Base-by-base conservation (phyloP, 2,113 vertebrate genomes). In the Tetrax tetrax region DNA sequence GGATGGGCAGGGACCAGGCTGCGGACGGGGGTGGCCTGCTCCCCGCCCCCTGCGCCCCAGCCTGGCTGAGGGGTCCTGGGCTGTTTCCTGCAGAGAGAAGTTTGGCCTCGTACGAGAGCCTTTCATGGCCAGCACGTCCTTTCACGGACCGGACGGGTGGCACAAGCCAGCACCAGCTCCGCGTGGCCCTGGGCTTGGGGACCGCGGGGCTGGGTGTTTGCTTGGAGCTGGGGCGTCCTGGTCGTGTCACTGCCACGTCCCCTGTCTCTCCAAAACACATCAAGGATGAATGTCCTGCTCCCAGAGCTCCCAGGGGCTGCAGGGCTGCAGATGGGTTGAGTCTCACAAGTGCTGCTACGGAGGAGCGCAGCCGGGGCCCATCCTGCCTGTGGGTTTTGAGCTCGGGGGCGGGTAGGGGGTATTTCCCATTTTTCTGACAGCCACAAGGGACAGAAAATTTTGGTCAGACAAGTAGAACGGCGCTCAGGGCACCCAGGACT, bases 71-170 rank as follows among this genome's bases (percentile, higher is more conserved):
- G 43, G 47, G 14, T 18, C 37, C 87, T 5, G 70, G 64, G 83
- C 41, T 81, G 65, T 18, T 48, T 14, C 57, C 63, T 86, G 43
- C 63, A 38, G 38, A 35, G 45, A 12, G 47, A 72, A 41, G 31
- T 77, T 64, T 53, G 54, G 59, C 9, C 80, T 70, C 2, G 1
- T 10, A 1, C 1, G 2, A 64, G 66, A 68, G 18, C 3, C 14
- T 29, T 64, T 61, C 0, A n/a, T n/a, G n/a, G n/a, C n/a, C n/a
- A n/a, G n/a, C n/a, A n/a, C n/a, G n/a, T n/a, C n/a, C n/a, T n/a
- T n/a, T n/a, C n/a, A n/a, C n/a, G n/a, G 17, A 18, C 6, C 0
- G 0, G 25, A 5, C 1, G 29, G 33, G 57, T 38, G 57, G 19
- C 41, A 59, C 27, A 11, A 7, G 35, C 14, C 1, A 0, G 4